Base-by-base conservation (phyloP, 2,797 vertebrate species). In the Vespertilio murinus region DNA sequence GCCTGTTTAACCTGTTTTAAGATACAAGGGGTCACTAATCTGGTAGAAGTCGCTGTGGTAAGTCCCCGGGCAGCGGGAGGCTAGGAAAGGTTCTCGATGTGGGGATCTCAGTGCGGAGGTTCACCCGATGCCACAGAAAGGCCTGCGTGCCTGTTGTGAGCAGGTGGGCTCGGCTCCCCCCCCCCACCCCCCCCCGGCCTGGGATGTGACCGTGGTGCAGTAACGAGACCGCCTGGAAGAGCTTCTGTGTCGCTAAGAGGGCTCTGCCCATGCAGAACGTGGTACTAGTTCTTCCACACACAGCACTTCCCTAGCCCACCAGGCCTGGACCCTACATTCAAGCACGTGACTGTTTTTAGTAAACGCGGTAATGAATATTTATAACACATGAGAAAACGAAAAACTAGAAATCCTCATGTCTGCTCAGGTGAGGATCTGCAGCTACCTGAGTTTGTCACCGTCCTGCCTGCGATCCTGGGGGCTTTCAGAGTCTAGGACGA, bases 371-470 rank as follows among this genome's bases (percentile, higher is more conserved):
- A 52, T 56, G 20, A 85, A 45, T 86, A 59, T 67, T 82, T 69
- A 40, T 85, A 78, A 30, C 69, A 33, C 88, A 59, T 64, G 69
- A 92, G 52, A 77, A 86, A 81, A 88, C 14, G 20, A 52, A 74
- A 84, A 67, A 35, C 35, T 49, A 1, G 17, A 75, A 90, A 71
- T 56, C 42, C 52, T 54, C 17, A 13, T 42, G 67, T 56, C 61
- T 16, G 0, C 49, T 71, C 54, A 17, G 16, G 64, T n/a, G 20
- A 56, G 54, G 45, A n/a, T 67, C 49, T 42, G 30, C 22, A 33
- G 56, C 61, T 65, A 12, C 30, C 45, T 17, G 52, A 65, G 42
- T n/a, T 61, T 40, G 22, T 35, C 17, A 17, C 38, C 23, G 25
- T 49, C 8, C 64, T 45, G n/a, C 38, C 52, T n/a, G 52, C 74